Base-by-base conservation (phyloP, 2,888 invertebrate genomes). In the Mesochorus sp. region DNA sequence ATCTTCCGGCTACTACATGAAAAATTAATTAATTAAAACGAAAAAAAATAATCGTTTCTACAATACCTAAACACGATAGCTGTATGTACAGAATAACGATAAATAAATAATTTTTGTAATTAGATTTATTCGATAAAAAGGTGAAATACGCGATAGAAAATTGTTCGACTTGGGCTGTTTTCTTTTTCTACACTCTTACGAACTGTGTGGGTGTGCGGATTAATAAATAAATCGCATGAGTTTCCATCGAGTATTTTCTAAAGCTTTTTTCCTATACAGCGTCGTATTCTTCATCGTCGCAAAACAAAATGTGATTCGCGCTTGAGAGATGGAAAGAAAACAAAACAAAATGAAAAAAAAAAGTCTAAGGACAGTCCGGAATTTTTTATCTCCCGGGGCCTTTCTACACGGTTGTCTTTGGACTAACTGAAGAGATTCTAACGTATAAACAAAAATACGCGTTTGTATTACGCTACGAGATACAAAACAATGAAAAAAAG, bases 201-300 rank as follows among this genome's bases (percentile, higher is more conserved):
- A 81, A 73, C 82, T 83, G 77, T 83, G 82, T 81, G 83, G 72
- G 28, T 83, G 77, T 83, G 82, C 82, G 83, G 72, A 26, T 80
- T 57, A 74, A 71, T 55, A 57, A n/a, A n/a, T n/a, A n/a, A n/a
- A 79, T 79, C 80, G 76, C 76, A 81, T 74, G 76, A 74, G 24
- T 24, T 70, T 61, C 17, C 10, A 21, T 51, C 64, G 49, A 51
- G 34, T 24, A 12, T 64, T 47, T 57, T 59, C 55, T 19, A 64
- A 49, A 37, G 31, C 10, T n/a, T 44, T 55, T 24, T 44, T 42
- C 1, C 10, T n/a, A 2, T n/a, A 0, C 34, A n/a, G 34, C 8
- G 31, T n/a, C 34, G 10, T 17, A 1, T 6, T 1, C 19, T 19
- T 1, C 5, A 8, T 17, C 21, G 19, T 0, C 6, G 12, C 2